Base-by-base conservation (phyloP, 2,113 vertebrate genomes). In the Albula goreensis region DNA sequence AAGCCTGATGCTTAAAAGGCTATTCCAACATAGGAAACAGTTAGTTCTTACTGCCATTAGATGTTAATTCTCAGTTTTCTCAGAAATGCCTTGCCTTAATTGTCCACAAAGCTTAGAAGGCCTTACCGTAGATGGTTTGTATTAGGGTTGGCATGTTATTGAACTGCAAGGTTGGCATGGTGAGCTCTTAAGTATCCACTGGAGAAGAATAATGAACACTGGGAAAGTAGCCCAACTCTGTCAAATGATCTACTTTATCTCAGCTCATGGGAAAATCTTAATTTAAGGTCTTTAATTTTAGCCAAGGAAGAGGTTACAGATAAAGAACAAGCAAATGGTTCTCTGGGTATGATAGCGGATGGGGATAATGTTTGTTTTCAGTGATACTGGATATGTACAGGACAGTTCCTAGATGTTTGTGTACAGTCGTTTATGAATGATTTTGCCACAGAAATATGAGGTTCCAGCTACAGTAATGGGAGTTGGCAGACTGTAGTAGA, bases 81-180 rank as follows among this genome's bases (percentile, higher is more conserved):
- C 70, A 74, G 70, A 74, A 74, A n/a, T 19, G 22, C 70, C 19
- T 74, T 31, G n/a, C 70, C 22, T 74, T 74, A 74, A 25, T 9
- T 25, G 70, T 83, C 70, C 66, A 83, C 88, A 80, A 85, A 91
- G 92, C 70, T 6, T n/a, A 25, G 22, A 74, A 31, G 70, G 9
- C n/a, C n/a, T 74, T 74, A 74, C n/a, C 8, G 25, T 11, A 74
- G 70, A 31, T 6, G 10, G n/a, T 74, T 31, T 12, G 12, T 56
- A 74, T 25, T 5, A 25, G n/a, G 70, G n/a, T 74, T 74, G n/a
- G n/a, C 1, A 66, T 66, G 15, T 4, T 4, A 66, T 66, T 66
- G 60, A 66, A 66, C 60, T 66, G 15, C 60, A 19, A 9, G 10
- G 70, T 10, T 74, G 70, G n/a, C 22, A 74, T 31, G 2, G n/a